phyloP scores from a whole-genome alignment of 2,113 vertebrate genomes.

The Isichthys henryi region DNA sequence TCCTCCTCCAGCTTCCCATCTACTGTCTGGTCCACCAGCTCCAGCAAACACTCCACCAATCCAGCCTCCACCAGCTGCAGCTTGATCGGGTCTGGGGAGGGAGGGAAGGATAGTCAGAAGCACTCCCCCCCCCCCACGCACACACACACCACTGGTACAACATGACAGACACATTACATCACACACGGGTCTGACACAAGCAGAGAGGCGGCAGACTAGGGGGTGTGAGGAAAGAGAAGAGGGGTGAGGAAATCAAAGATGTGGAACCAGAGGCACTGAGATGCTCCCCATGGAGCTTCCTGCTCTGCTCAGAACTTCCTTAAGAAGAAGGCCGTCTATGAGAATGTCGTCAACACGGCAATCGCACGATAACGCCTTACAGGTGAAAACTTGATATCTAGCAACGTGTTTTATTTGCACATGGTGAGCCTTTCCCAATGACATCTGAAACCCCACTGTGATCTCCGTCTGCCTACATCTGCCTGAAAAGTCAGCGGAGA shows the following conservation, averaged over 20 bases:
- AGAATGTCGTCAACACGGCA: background rate
- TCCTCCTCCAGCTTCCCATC: constrained; percentile 88
- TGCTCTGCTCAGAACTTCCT: background rate
- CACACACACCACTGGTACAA: background rate
- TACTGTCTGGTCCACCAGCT: constrained; percentile 85
- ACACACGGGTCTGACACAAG: background rate
- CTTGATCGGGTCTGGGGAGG: constrained; percentile 80
- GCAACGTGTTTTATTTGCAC: background rate
- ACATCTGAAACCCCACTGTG: background rate
- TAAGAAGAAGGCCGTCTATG: background rate
- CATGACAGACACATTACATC: background rate
- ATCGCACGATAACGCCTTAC: background rate
- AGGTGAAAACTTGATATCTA: background rate
- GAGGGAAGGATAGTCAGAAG: background rate
- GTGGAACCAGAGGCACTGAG: background rate
- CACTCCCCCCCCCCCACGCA: background rate
- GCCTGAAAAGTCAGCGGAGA: background rate
- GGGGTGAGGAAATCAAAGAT: background rate
- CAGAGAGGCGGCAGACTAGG: background rate
- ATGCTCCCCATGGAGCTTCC: background rate
- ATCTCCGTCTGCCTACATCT: background rate
- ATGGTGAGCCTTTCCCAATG: background rate
- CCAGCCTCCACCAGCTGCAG: constrained; percentile 94
- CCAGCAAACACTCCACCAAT: constrained; percentile 88
- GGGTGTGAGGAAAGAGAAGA: background rate